A percentile compares a stretch with the other conserved stretches of the same genome.
These are phyloP conservation scores for Phyllotis vaccarum DNA, from an alignment of 2,797 vertebrate genomes.

Conservation along the genomic window DNA sequence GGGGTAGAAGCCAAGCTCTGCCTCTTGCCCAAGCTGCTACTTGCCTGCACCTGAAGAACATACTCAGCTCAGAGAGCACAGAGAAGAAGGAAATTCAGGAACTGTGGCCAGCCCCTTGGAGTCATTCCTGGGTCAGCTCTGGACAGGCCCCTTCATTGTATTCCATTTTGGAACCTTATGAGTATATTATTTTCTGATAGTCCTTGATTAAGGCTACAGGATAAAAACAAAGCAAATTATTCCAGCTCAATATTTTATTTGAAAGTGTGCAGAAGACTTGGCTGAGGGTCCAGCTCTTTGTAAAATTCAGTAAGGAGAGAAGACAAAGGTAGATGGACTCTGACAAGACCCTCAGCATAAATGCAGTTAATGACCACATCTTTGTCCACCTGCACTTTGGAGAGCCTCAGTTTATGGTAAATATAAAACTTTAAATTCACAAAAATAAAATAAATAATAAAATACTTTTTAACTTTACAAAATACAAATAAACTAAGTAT, in stretches of 20 bases:
- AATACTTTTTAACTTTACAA: too few species aligned
- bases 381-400: not conserved
- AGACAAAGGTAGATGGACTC: not conserved
- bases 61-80: too few species aligned
- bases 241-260: not conserved
- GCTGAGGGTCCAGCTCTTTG: not conserved
- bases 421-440: too few species aligned
- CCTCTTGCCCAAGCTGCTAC: not conserved
- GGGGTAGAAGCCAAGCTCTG: not conserved
- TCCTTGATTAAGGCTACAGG: not conserved
- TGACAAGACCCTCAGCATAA: not conserved
- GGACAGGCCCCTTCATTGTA: too few species aligned
- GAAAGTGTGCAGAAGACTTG: not conserved
- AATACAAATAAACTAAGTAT: too few species aligned
- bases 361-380: not conserved
- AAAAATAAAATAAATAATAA: too few species aligned
- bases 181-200: not conserved
- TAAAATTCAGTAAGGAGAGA: not conserved
- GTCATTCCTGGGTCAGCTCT: not conserved
- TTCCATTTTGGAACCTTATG: not conserved
- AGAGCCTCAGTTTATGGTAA: rapidly evolving
- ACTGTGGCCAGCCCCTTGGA: too few species aligned
- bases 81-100: not conserved
- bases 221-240: not conserved
- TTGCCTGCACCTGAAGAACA: not conserved